phyloP scores from a whole-genome alignment of 2,113 vertebrate species.

The Elephantulus edwardii region DNA sequence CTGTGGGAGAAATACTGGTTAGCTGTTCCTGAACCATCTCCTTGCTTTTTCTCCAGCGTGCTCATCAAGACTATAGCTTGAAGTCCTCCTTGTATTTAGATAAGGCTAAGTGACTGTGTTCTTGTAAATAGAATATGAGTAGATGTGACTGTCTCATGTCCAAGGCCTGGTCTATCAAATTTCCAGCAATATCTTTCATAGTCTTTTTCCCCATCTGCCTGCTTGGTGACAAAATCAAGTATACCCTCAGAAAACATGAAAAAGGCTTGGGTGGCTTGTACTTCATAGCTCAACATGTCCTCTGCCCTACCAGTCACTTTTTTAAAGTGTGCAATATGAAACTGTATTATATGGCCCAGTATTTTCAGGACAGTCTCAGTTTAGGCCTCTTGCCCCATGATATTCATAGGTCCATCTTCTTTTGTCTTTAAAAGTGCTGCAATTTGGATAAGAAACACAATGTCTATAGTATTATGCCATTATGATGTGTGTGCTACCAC shows the following conservation, averaged over 20 bases:
- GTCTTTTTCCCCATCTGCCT: background rate
- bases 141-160: constrained; percentile 43
- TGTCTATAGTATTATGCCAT: background rate
- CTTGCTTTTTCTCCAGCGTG: background rate
- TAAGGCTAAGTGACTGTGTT: constrained; percentile 28
- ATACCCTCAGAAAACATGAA: constrained; percentile 2
- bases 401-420: background rate
- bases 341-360: background rate
- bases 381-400: background rate
- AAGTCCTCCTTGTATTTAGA: constrained; percentile 42
- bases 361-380: background rate
- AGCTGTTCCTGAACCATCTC: background rate
- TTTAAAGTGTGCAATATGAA: background rate
- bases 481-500: background rate
- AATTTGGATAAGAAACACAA: background rate
- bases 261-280: background rate
- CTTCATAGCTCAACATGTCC: background rate
- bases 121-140: constrained; percentile 33
- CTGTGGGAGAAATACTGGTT: background rate
- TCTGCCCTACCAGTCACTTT: background rate
- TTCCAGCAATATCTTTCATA: background rate
- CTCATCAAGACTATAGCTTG: constrained; percentile 11
- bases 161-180: constrained; percentile 19
- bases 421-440: background rate
- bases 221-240: background rate